A percentile compares a stretch with the other conserved stretches of the same genome.
Conservation (phyloP, 2,797 vertebrate species). For the Graptemys geographica region DNA sequence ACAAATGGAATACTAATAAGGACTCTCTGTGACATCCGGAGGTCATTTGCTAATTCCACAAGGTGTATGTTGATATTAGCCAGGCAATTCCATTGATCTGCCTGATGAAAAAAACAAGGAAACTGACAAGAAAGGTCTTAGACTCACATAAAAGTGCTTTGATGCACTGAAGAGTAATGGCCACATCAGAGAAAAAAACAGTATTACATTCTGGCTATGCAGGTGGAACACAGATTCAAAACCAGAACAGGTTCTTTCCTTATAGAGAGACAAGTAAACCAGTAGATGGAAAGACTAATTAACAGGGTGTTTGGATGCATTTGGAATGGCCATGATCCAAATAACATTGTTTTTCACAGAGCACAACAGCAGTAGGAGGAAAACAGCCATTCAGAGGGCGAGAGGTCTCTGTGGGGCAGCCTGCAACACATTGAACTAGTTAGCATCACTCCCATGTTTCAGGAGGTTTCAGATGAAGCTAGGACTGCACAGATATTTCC, state of each 20-base stretch:
- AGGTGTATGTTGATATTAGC: background rate
- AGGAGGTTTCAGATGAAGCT: constrained; percentile 38
- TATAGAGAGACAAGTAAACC: background rate
- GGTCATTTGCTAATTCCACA: background rate
- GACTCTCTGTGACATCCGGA: background rate
- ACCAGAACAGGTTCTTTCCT: background rate
- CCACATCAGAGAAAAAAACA: background rate
- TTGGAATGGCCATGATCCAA: background rate
- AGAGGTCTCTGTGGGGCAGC: background rate
- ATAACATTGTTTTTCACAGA: constrained; percentile 19
- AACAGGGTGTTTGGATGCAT: background rate
- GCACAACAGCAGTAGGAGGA: background rate
- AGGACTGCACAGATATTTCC: constrained; percentile 19
- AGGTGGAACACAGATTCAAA: background rate
- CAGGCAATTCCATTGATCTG: background rate
- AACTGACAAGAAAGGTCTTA: background rate
- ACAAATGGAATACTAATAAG: background rate
- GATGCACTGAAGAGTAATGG: background rate
- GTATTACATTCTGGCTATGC: background rate
- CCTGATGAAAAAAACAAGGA: background rate
- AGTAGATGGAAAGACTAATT: background rate
- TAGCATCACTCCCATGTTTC: constrained; percentile 21
- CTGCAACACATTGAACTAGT: constrained; percentile 18
- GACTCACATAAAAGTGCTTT: background rate
- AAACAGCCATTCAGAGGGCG: background rate